Base-by-base conservation (phyloP, 1,140 invertebrate genomes). In the Nasonia vitripennis region DNA sequence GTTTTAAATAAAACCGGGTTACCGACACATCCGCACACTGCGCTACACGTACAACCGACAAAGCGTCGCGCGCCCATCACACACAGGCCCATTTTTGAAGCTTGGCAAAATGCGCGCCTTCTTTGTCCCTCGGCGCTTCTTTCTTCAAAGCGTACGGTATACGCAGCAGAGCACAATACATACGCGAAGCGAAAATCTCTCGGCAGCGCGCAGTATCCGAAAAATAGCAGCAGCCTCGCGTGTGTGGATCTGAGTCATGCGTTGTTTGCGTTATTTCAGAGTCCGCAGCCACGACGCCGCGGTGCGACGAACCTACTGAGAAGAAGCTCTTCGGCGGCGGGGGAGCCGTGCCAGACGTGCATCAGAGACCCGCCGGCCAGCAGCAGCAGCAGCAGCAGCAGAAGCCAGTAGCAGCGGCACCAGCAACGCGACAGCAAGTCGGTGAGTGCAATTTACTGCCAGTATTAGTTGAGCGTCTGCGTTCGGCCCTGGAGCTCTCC, bases 401-500 rank as follows among this genome's bases (percentile, higher is more conserved):
- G 71, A 45, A 82, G 23, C 87, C 77, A 87, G 75, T 78, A 75
- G 55, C 73, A 84, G 71, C 68, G 78, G 34, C 85, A 84, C 73
- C 68, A 79, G 67, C 86, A 70, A 45, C 87, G 37, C 68, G 86
- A 45, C 41, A 45, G 41, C 41, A 45, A 87, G 81, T 81, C 78
- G 93, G 91, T 91, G 92, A 93, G 92, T 93, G 91, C 90, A 93
- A 93, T 92, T 92, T 92, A 90, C 90, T 93, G 90, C 92, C 92
- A 84, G 88, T 91, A 89, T 91, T 93, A 91, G 91, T 93, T 87
- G 92, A 93, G 81, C 90, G 91, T 86, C 92, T 93, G 27, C 91
- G 92, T 82, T 90, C 92, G 83, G 92, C 90, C 41, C 90, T 93
- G 87, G 92, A 93, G 87, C 87, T 90, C 73, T 92, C 90, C 34